Evolutionary conservation across 1,140 invertebrate species (phyloP), one percentile per base, ranked within the genome.

Genomic region (Drosophila auraria): DNA sequence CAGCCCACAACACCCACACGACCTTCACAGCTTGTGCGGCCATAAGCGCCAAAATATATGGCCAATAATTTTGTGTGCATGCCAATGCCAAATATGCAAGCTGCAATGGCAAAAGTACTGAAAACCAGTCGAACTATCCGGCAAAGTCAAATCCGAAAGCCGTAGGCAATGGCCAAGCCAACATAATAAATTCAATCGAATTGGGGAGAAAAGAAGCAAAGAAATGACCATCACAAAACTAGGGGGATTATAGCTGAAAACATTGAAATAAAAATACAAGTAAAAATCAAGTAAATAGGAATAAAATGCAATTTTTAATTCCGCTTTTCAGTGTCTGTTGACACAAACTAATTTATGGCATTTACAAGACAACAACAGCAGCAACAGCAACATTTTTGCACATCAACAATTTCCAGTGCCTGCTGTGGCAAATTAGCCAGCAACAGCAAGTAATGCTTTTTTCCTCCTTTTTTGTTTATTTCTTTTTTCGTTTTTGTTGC

Each of bases 321-420:
- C 72, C 80, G 80, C 73, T 83, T 78, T 65, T 77, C 75, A 70
- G 77, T 69, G 77, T 83, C 66, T 89, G 84, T 77, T 80, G 86
- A 80, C 84, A 87, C 78, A 87, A 78, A 90, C 84, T 87, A 87
- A 87, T 87, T 87, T 87, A 87, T 87, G 84, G 84, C 84, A 89
- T 84, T 89, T 87, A 87, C 83, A 87, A 83, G 83, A 83, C 73
- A 86, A 73, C 83, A 82, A 87, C 80, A 80, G 64, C 73, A 78
- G 61, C 66, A 33, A n/a, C 45, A 54, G 61, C 53, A 72, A 49
- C 60, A 83, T 89, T 87, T 87, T 83, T 87, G 84, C 84, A 87
- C 83, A 87, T 87, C 83, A 87, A 87, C 83, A 87, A 87, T 87
- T 87, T 87, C 83, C 83, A 87, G 58, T 87, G 83, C 76, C 76